phyloP scores from a whole-genome alignment of 2,113 vertebrate species.

The Ophiodon elongatus region DNA sequence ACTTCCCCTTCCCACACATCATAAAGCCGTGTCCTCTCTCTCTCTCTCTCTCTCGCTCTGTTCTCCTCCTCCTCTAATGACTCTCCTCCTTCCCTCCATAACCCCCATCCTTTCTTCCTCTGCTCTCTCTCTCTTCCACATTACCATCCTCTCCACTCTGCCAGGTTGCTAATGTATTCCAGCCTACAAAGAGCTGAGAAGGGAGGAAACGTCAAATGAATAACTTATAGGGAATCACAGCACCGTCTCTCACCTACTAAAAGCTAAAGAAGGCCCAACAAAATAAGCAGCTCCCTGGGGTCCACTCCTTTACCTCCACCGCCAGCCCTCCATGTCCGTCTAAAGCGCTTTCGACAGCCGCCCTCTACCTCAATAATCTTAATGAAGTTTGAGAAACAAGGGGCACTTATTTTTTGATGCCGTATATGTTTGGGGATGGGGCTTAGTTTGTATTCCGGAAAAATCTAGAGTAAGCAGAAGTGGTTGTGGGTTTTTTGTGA shows the following conservation, averaged over 20 bases:
- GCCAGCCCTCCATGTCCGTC: slow-evolving; percentile 36
- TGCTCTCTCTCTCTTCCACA: slow-evolving; percentile 62
- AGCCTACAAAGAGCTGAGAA: slow-evolving; percentile 76
- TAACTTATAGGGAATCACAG: slow-evolving; percentile 77
- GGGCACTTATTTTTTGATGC: slow-evolving; percentile 47
- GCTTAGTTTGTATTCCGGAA: slow-evolving; percentile 20
- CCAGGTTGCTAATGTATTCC: slow-evolving; percentile 79
- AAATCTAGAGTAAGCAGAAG: slow-evolving; percentile 12
- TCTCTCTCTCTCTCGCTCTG: slow-evolving; percentile 29
- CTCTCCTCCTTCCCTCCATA: slow-evolving; percentile 60
- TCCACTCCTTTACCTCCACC: slow-evolving; percentile 1
- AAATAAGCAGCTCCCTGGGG: slow-evolving; percentile 73
- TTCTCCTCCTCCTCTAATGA: slow-evolving; percentile 79
- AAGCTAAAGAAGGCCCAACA: slow-evolving; percentile 75
- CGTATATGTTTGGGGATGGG: slow-evolving; percentile 40
- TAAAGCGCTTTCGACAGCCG: slow-evolving; percentile 44
- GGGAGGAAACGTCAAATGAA: slow-evolving; percentile 79
- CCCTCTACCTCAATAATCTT: slow-evolving; percentile 34
- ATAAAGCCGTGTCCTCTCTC: slow-evolving; percentile 72
- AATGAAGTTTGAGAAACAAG: slow-evolving; percentile 59
- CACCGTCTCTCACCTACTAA: slow-evolving; percentile 78
- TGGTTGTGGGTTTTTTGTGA: background rate
- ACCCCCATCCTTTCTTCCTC: slow-evolving; percentile 54
- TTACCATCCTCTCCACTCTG: slow-evolving; percentile 76
- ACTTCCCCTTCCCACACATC: slow-evolving; percentile 79